Evolutionary conservation across 1,140 invertebrate species (phyloP).

Genomic region (Periplaneta americana): DNA sequence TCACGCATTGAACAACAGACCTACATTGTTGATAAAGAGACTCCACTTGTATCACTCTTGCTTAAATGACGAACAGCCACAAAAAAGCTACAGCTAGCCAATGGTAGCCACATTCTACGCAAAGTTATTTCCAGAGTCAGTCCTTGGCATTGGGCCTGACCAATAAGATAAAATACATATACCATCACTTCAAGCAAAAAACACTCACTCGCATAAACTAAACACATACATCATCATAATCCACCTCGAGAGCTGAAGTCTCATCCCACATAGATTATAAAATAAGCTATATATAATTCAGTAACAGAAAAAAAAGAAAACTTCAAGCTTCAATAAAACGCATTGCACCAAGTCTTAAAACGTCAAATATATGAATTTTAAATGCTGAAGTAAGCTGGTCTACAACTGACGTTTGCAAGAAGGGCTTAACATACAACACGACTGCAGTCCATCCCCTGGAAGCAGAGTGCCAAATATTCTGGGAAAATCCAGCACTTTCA

Average conservation of each 20-base stretch:
- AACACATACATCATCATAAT: background rate
- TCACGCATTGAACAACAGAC: too few relatives aligned
- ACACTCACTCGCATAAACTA: background rate
- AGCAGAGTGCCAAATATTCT: background rate
- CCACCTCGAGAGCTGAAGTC: background rate
- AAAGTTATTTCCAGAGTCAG: background rate
- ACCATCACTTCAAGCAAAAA: background rate
- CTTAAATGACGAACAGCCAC: background rate
- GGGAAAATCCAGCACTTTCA: too few relatives aligned
- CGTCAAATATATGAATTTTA: background rate
- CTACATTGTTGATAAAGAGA: background rate
- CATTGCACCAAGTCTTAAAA: too few relatives aligned
- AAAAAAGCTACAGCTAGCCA: too few relatives aligned
- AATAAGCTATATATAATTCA: background rate
- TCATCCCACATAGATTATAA: background rate
- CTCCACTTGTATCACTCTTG: background rate
- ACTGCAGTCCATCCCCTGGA: too few relatives aligned
- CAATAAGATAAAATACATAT: background rate
- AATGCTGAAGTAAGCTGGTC: background rate
- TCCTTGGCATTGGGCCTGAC: background rate
- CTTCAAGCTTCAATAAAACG: background rate
- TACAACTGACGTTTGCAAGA: background rate
- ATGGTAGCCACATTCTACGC: background rate
- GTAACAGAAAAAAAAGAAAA: background rate
- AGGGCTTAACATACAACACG: background rate